Percentiles rank a stretch among this genome's conserved stretches.
These are phyloP conservation scores for Genyomyrus donnyi DNA, from an alignment of 2,113 vertebrate genomes.

Conservation along the genomic window DNA sequence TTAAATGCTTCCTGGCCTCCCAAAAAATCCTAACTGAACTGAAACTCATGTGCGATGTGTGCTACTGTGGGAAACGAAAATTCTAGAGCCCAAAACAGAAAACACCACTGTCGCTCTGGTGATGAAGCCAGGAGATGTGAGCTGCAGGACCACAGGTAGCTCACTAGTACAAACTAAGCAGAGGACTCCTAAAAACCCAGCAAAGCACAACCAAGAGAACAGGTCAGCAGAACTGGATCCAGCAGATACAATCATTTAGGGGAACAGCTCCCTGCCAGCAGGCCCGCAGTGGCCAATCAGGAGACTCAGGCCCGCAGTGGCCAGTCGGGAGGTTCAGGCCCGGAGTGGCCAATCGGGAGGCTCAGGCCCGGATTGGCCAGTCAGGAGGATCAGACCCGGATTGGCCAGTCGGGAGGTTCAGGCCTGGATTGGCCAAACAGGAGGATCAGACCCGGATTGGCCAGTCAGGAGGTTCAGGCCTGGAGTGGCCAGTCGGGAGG, in stretches of 20 bases:
- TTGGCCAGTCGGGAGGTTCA: too few relatives aligned
- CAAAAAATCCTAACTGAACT: not conserved
- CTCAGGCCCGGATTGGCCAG: too few relatives aligned
- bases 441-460: too few relatives aligned
- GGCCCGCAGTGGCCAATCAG: too few relatives aligned
- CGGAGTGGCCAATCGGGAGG: not conserved
- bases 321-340: too few relatives aligned
- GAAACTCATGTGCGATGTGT: not conserved
- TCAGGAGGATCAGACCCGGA: too few relatives aligned
- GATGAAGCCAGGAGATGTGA: not conserved
- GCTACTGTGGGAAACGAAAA: not conserved
- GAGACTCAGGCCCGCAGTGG: too few relatives aligned
- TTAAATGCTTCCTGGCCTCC: not conserved
- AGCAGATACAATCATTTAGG: not conserved
- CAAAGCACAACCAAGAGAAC: not conserved
- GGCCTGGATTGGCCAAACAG: fast-evolving
- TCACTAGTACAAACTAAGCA: not conserved
- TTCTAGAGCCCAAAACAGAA: not conserved
- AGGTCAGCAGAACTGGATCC: not conserved
- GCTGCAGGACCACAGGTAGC: not conserved
- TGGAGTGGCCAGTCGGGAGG: too few relatives aligned
- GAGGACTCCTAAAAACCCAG: not conserved
- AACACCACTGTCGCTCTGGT: not conserved
- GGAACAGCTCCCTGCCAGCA: not conserved
- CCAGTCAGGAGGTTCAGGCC: too few relatives aligned